A percentile compares a stretch with the other conserved stretches of the same genome.
Evolutionary conservation across 2,797 vertebrate genomes (phyloP).

Genomic region (Phataginus tetradactyla): DNA sequence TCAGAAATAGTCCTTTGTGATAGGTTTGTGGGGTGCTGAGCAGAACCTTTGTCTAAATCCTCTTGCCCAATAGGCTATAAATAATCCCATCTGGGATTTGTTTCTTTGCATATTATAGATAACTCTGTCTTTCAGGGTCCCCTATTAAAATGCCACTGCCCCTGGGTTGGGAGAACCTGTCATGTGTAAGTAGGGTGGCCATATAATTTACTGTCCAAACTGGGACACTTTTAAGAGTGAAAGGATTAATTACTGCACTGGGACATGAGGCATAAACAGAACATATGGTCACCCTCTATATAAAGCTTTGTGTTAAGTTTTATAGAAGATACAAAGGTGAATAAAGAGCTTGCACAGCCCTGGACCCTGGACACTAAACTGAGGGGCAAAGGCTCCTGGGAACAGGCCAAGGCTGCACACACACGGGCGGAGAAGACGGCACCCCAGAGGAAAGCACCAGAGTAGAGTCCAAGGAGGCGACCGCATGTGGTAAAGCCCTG

Average conservation of each 20-base stretch:
- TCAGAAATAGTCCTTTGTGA: slow-evolving; percentile 19
- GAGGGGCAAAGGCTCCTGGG: background rate
- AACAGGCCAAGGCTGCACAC: background rate
- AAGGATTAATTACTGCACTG: background rate
- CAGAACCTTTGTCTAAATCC: slow-evolving; percentile 40
- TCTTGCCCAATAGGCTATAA: background rate
- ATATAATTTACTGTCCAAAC: slow-evolving; percentile 41
- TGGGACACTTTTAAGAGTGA: slow-evolving; percentile 35
- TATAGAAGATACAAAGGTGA: background rate
- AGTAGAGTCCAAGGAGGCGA: background rate
- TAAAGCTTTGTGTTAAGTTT: slow-evolving; percentile 8
- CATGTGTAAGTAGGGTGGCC: slow-evolving; percentile 9
- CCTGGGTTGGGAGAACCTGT: background rate
- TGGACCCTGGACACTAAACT: background rate
- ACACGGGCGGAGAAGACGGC: background rate
- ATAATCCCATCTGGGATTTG: slow-evolving; percentile 44
- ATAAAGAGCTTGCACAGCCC: background rate
- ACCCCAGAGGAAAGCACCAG: background rate
- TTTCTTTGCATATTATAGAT: slow-evolving; percentile 53
- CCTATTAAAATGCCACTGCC: slow-evolving; percentile 56
- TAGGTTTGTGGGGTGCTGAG: background rate
- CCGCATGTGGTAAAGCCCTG: background rate
- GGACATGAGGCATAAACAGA: slow-evolving; percentile 1
- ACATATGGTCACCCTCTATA: slow-evolving; percentile 2
- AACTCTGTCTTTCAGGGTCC: slow-evolving; percentile 30